Evolutionary conservation across 2,888 invertebrate genomes (phyloP), one percentile per base, ranked within the genome.

Genomic region (Dusona sp.): DNA sequence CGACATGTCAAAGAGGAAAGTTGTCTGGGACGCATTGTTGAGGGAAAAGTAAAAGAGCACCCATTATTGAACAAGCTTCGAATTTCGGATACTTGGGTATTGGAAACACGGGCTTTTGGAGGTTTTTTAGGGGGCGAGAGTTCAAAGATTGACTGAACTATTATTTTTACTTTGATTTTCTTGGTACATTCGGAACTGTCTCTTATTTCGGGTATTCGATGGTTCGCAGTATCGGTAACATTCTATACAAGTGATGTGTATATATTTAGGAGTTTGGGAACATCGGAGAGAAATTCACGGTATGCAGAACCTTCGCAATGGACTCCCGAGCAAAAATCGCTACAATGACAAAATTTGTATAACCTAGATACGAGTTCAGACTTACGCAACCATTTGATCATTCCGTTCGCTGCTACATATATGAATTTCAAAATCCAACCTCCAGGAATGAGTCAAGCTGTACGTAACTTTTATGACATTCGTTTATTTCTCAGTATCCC

Each of bases 361-460:
- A 57, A 68, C 68, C 54, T 72, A 64, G 48, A 48, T 72, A 72
- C 68, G 29, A 33, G 16, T 72, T 38, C 72, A 54, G 29, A 45
- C 33, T 86, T 80, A 79, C 79, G 79, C 83, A 86, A 86, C 22
- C 22, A 0, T 33, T 25, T 29, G n/a, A 51, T 33, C 13, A 13
- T 22, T 64, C 11, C 29, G 22, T 73, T 42, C 22, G 13, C 70
- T 8, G 33, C 45, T 2, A 80, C 0, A 29, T 61, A 61, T 68
- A 57, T 51, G 88, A 87, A 89, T 90, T 88, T 87, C 88, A 64
- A 88, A 90, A 90, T 89, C 87, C 51, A 72, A 72, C 77, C 11
- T 54, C 29, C 45, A 48, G 65, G 48, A 73, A 78, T 80, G 29
- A 38, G 19, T 22, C 72, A 70, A 33, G 33, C 48, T 48, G 36